phyloP scores from a whole-genome alignment of 1,140 invertebrate genomes.

The Branchinecta lynchi region DNA sequence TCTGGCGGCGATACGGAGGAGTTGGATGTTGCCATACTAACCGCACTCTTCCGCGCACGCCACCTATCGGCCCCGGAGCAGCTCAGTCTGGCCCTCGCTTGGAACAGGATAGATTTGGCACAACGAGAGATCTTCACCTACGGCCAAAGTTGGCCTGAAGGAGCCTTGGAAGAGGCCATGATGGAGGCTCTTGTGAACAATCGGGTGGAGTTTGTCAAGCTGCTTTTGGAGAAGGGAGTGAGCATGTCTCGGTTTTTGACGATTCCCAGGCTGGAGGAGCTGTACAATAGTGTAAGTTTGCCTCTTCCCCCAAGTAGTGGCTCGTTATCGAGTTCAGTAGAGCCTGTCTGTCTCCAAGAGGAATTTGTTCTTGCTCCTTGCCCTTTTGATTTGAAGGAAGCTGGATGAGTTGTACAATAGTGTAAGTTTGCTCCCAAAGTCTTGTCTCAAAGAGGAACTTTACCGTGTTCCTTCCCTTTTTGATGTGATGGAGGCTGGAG shows the following conservation, averaged over 20 bases:
- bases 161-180: constrained; percentile 48
- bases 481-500: too few relatives aligned
- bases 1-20: too few relatives aligned
- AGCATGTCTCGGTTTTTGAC: constrained; percentile 95
- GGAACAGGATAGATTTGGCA: constrained; percentile 95
- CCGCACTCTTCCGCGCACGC: too few relatives aligned
- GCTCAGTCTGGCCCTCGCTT: constrained; percentile 78
- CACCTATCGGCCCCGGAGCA: constrained; percentile 81
- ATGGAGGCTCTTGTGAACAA: constrained; percentile 95
- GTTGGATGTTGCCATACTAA: too few relatives aligned
- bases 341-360: too few relatives aligned
- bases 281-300: constrained; percentile 57
- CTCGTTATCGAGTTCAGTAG: too few relatives aligned
- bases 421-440: too few relatives aligned
- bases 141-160: constrained; percentile 74
- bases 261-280: constrained; percentile 79
- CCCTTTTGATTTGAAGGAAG: too few relatives aligned
- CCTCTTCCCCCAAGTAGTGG: neutral
- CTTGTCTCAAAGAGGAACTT: too few relatives aligned
- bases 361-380: too few relatives aligned
- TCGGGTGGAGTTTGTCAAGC: constrained; percentile 89
- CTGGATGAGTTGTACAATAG: too few relatives aligned
- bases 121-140: constrained; percentile 89
- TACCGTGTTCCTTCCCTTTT: too few relatives aligned
- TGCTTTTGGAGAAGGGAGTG: constrained; percentile 89